Percentiles rank a stretch among this genome's conserved stretches.
Evolutionary conservation across 2,113 vertebrate genomes (phyloP).

Genomic region (Stictonetta naevosa): DNA sequence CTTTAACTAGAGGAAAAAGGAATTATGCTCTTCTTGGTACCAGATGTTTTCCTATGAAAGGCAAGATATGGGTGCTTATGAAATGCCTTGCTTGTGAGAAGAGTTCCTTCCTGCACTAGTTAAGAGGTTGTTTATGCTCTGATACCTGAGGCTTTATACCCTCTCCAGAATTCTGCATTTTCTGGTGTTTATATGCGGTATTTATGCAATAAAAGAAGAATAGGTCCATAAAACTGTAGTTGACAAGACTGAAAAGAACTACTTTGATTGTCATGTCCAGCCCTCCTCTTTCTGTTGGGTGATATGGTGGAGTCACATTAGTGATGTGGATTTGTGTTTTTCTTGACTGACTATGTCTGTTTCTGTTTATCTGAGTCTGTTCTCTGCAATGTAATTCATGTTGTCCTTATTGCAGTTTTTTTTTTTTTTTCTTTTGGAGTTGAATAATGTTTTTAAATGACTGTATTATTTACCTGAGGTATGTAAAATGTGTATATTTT

Average conservation of each 20-base stretch:
- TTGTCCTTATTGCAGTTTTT: background rate
- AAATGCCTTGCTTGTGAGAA: conserved; percentile 12
- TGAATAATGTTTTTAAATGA: background rate
- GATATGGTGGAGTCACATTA: background rate
- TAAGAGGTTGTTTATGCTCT: conserved; percentile 53
- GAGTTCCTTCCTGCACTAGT: background rate
- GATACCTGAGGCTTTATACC: background rate
- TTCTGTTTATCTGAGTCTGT: background rate
- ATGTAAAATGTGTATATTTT: background rate
- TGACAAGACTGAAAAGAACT: background rate
- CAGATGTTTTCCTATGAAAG: conserved; percentile 51
- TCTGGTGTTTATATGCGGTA: background rate
- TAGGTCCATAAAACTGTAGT: background rate
- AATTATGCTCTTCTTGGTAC: background rate
- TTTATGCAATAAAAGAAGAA: background rate
- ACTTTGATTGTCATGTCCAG: background rate
- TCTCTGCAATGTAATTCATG: background rate
- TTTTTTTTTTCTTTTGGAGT: background rate
- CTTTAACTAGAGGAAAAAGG: conserved; percentile 50
- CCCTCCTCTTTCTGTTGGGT: background rate
- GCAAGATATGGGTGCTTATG: background rate
- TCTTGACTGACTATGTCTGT: background rate
- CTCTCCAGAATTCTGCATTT: background rate
- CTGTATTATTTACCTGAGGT: background rate
- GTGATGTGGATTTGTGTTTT: background rate